These are phyloP conservation scores for Alitta virens DNA, from an alignment of 2,888 invertebrate species.

Conservation along the genomic window DNA sequence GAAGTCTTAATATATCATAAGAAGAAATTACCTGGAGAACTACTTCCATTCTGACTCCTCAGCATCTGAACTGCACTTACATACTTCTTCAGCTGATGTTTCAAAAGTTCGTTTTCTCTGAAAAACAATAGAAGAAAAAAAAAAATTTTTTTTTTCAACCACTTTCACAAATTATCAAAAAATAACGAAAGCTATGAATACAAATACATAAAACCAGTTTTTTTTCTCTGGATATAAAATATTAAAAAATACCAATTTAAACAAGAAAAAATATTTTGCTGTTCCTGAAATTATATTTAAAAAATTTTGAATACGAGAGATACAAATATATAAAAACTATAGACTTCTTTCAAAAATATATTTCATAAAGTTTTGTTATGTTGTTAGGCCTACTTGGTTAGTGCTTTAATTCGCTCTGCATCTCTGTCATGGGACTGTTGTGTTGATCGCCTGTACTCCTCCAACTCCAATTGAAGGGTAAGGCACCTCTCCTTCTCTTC, in stretches of 20 bases:
- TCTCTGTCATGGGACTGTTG: constrained; percentile 56
- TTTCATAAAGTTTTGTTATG: no score
- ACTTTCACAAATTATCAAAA: neutral
- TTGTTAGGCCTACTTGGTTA: constrained; percentile 64
- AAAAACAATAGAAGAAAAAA: constrained; percentile 8
- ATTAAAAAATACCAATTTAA: no score
- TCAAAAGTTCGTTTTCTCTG: constrained; percentile 80
- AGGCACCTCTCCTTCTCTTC: constrained; percentile 56
- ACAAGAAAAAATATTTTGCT: no score
- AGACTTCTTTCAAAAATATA: no score
- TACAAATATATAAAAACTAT: no score
- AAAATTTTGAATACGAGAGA: no score
- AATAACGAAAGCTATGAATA: no score
- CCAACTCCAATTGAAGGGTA: constrained; percentile 62
- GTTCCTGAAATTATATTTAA: no score
- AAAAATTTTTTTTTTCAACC: no score
- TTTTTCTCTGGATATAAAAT: no score
- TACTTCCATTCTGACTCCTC: constrained; percentile 57
- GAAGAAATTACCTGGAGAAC: constrained; percentile 19
- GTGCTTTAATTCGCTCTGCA: constrained; percentile 62
- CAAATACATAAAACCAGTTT: no score
- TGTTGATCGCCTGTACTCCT: constrained; percentile 50
- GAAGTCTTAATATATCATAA: no score
- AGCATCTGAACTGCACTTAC: constrained; percentile 85
- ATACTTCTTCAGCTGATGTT: constrained; percentile 81